These are phyloP conservation scores for Mesoclemmys tuberculata DNA, from an alignment of 2,113 vertebrate genomes.

Conservation along the genomic window DNA sequence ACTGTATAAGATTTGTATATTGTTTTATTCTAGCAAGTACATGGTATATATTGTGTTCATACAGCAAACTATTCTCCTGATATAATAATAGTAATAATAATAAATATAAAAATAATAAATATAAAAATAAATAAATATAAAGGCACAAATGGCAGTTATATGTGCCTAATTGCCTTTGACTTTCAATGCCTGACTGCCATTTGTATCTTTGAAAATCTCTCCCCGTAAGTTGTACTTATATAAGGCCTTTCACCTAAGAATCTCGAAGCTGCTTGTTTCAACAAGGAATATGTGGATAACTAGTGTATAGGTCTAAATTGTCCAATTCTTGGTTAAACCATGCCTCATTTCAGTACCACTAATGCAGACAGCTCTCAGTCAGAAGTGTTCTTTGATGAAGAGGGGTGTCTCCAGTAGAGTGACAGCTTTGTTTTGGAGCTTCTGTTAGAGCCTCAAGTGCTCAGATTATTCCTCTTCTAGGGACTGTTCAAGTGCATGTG, in stretches of 20 bases:
- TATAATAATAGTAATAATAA: neutral
- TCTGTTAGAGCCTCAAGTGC: neutral
- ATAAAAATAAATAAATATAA: neutral
- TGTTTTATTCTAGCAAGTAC: neutral
- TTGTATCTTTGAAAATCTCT: neutral
- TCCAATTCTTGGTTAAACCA: neutral
- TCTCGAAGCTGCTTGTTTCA: neutral
- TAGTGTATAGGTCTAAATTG: neutral
- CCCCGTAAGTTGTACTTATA: neutral
- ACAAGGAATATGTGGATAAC: neutral
- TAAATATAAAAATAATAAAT: neutral
- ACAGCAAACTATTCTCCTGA: neutral
- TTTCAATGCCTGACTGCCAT: neutral
- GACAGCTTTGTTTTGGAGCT: accelerated
- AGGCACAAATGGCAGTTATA: neutral
- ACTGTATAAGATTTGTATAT: neutral
- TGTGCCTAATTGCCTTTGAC: neutral
- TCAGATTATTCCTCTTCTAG: neutral
- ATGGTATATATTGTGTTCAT: neutral
- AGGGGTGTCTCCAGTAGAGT: neutral
- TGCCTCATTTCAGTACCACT: neutral
- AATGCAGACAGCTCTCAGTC: neutral
- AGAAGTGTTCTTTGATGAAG: neutral
- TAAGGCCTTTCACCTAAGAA: neutral
- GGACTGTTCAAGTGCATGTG: neutral